These are phyloP conservation scores for Endomychus coccineus DNA, from an alignment of 2,888 invertebrate genomes.

Conservation along the genomic window DNA sequence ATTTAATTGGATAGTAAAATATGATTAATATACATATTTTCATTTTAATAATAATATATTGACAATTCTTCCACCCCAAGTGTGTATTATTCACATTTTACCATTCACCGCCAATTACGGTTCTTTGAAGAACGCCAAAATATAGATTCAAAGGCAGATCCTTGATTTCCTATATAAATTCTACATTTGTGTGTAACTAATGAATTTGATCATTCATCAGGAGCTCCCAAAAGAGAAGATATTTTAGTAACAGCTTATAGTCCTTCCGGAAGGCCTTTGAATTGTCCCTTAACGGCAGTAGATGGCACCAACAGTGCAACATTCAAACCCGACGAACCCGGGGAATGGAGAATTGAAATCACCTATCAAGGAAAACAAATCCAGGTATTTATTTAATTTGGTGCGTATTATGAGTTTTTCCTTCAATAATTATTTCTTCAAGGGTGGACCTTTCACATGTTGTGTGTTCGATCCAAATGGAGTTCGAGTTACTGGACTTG, in stretches of 20 bases:
- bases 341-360: constrained; percentile 94
- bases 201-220: constrained; percentile 38
- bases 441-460: constrained; percentile 94
- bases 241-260: constrained; percentile 89
- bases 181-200: too few relatives aligned
- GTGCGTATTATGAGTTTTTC: neutral
- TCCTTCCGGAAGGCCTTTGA: constrained; percentile 75
- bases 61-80: too few relatives aligned
- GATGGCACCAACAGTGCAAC: constrained; percentile 90
- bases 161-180: neutral
- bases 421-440: constrained; percentile 21
- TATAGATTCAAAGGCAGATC: neutral
- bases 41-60: too few relatives aligned
- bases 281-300: constrained; percentile 78
- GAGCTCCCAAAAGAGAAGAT: constrained; percentile 70
- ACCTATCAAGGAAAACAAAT: constrained; percentile 94
- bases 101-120: too few relatives aligned
- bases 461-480: constrained; percentile 92
- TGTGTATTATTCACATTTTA: too few relatives aligned
- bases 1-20: too few relatives aligned
- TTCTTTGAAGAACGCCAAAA: too few relatives aligned
- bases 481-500: constrained; percentile 72
- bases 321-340: constrained; percentile 95
- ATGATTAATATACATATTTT: too few relatives aligned
- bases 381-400: constrained; percentile 43